Evolutionary conservation across 2,113 vertebrate species (phyloP), one percentile per base, ranked within the genome.

Genomic region (Willisornis vidua): DNA sequence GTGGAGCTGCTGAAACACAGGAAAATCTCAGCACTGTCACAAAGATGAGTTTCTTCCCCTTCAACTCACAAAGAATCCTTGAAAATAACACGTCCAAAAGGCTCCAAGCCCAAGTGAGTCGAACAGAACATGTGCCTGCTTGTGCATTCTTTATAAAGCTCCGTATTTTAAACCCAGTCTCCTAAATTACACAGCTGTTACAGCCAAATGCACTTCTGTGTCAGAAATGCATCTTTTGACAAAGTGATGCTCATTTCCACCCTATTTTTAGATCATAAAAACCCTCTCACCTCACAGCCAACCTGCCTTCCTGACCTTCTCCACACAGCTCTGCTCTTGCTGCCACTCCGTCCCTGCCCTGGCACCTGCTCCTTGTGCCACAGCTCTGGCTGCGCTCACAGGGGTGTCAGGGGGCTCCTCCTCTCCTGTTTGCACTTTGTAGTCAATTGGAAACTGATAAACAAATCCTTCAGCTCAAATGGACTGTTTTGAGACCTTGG

Each of bases 311-410:
- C 75, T 28, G 74, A 58, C 80, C 90, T 46, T 4, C 63, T 26
- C 78, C 0, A 2, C 67, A 3, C 46, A 0, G 43, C 35, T 26
- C 62, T 10, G 82, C 70, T 33, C 87, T 20, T 2, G 9, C 57
- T 41, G 51, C 71, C 3, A 7, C 70, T 62, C 25, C 72, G 45
- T 24, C 58, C 58, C 72, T 37, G 54, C 63, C n/a, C 41, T 10
- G 19, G 66, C 82, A 72, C 57, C 35, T 1, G 0, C 55, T 22
- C 9, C 54, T 7, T 3, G 16, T 28, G 29, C 88, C 22, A n/a
- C 0, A 0, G 62, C 75, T 49, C 86, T 5, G 4, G 41, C 37
- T 0, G 1, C 9, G 0, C 54, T n/a, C 3, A 0, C 41, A 65
- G 39, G 16, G 4, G 14, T 2, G 12, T n/a, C 63, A 18, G 54